Evolutionary conservation across 2,113 vertebrate species (phyloP).

Genomic region (Triplophysa siluroides): DNA sequence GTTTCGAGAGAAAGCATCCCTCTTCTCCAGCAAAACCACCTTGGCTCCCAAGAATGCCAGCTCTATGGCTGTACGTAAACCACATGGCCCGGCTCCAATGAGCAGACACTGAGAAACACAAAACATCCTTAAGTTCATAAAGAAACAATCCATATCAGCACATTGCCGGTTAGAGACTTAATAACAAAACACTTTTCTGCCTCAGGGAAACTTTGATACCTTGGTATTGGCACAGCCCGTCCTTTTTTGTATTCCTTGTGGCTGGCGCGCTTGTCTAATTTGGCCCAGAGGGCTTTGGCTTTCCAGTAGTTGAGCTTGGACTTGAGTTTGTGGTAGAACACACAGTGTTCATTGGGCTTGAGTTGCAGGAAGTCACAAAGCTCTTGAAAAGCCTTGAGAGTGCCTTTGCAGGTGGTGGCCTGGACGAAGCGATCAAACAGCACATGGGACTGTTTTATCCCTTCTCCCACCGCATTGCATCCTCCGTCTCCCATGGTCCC

Average conservation of each 20-base stretch:
- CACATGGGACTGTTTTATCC: slow-evolving; percentile 81
- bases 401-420: slow-evolving; percentile 92
- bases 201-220: slow-evolving; percentile 67
- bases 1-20: slow-evolving; percentile 96
- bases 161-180: neutral
- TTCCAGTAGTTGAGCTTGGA: slow-evolving; percentile 99
- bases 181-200: neutral
- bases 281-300: slow-evolving; percentile 97
- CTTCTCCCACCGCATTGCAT: slow-evolving; percentile 63
- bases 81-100: slow-evolving; percentile 96
- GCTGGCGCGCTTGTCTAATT: slow-evolving; percentile 91
- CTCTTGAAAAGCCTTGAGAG: slow-evolving; percentile 95
- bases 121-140: neutral
- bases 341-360: slow-evolving; percentile 86
- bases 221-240: slow-evolving; percentile 90
- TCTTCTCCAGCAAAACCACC: slow-evolving; percentile 95
- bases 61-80: slow-evolving; percentile 95
- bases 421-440: slow-evolving; percentile 96
- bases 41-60: slow-evolving; percentile 91
- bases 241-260: slow-evolving; percentile 98
- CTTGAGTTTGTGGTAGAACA: slow-evolving; percentile 98
- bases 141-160: neutral
- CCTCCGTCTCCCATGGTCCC: slow-evolving; percentile 77
- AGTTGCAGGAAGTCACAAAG: slow-evolving; percentile 91
- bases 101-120: slow-evolving; percentile 87